Evolutionary conservation across 2,797 vertebrate genomes (phyloP).

Genomic region (Nasua narica): DNA sequence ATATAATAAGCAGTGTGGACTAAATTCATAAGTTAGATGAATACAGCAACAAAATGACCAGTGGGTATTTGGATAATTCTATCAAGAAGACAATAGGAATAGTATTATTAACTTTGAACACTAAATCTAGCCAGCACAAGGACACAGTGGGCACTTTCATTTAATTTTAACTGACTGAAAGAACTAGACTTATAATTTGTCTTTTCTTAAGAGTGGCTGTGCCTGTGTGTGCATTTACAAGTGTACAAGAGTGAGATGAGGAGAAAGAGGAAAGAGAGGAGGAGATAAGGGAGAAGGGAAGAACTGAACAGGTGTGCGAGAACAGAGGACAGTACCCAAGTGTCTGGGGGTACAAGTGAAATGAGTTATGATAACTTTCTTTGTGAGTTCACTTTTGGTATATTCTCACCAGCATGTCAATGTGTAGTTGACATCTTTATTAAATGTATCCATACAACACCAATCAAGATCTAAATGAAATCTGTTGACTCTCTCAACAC

Average conservation of each 20-base stretch:
- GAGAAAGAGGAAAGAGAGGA: too few relatives aligned
- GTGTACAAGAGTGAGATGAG: background rate
- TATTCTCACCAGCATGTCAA: background rate
- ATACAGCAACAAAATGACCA: background rate
- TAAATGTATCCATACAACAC: background rate
- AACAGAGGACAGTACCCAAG: background rate
- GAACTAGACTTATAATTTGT: background rate
- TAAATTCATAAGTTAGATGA: background rate
- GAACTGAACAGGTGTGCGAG: rapidly evolving
- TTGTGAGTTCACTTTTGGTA: background rate
- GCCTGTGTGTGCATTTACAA: background rate
- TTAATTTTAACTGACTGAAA: background rate
- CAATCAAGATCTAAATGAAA: background rate
- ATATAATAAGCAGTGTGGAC: background rate
- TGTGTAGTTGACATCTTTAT: background rate
- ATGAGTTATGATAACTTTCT: too few relatives aligned
- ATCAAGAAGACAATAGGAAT: background rate
- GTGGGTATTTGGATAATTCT: background rate
- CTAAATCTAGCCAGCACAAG: background rate
- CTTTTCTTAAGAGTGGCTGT: background rate
- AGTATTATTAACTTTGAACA: background rate
- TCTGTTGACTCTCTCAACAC: background rate
- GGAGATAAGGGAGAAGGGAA: background rate
- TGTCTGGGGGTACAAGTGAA: background rate
- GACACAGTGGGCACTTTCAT: background rate